These are phyloP conservation scores for Plumapathes pennacea DNA, from an alignment of 92 coral and sea anemone genomes.

Conservation along the genomic window DNA sequence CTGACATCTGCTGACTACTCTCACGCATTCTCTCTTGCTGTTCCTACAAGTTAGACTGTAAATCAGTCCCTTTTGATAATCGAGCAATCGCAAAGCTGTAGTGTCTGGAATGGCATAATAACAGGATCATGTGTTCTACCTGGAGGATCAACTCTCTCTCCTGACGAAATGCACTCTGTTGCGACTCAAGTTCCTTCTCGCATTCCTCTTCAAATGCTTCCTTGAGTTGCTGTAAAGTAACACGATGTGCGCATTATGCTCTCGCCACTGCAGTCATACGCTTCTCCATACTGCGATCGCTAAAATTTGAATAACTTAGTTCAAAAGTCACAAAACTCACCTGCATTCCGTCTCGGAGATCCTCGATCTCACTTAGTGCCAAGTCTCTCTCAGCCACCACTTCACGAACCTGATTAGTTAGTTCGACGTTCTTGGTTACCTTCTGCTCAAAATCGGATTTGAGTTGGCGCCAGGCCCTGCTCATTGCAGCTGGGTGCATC, in stretches of 20 bases:
- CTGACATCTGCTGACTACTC: no score
- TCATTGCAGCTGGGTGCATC: no score
- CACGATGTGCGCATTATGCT: no score
- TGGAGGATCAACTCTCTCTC: conserved; percentile 26
- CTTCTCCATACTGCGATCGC: neutral
- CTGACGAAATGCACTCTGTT: conserved; percentile 28
- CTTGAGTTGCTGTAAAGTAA: conserved; percentile 57
- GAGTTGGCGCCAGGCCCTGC: no score
- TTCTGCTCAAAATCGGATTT: no score
- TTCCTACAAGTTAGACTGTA: no score
- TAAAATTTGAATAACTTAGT: neutral
- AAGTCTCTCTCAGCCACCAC: conserved; percentile 63
- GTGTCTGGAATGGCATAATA: neutral
- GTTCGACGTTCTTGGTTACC: conserved; percentile 29
- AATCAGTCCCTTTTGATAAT: no score
- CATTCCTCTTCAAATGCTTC: conserved; percentile 84
- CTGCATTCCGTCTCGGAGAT: conserved; percentile 82
- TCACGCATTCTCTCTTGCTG: no score
- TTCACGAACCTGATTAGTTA: conserved; percentile 32
- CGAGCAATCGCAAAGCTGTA: no score
- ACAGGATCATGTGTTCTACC: conserved; percentile 6
- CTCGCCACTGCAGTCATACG: no score
- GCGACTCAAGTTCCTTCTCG: conserved; percentile 51
- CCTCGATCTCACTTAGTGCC: conserved; percentile 64
- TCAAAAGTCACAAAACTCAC: conserved; percentile 14